A percentile compares a stretch with the other conserved stretches of the same genome.
phyloP scores from a whole-genome alignment of 2,113 vertebrate genomes.

The Mustela nigripes region DNA sequence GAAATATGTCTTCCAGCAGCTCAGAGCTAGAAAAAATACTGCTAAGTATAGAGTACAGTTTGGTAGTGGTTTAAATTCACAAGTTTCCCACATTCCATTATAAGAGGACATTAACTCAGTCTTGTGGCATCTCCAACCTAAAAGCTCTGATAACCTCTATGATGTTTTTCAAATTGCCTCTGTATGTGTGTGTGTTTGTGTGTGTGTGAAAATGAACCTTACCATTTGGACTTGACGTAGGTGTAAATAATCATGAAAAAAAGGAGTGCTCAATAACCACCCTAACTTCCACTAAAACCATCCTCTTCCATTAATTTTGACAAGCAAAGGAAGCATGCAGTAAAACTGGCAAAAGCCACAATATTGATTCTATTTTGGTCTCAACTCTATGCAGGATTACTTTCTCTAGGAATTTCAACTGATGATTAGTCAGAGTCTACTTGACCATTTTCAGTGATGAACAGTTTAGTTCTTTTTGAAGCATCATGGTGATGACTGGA shows the following conservation, averaged over 20 bases:
- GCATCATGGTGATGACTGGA: background rate
- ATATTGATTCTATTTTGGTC: background rate
- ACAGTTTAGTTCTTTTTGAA: background rate
- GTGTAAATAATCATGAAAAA: conserved; percentile 5
- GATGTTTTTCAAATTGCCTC: background rate
- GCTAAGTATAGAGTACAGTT: background rate
- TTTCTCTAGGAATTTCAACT: background rate
- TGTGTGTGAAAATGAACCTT: background rate
- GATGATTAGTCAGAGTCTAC: background rate
- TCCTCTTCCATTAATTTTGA: background rate
- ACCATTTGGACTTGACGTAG: background rate
- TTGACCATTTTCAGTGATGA: background rate
- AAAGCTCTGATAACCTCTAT: background rate
- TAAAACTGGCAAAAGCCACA: background rate
- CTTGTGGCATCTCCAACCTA: background rate
- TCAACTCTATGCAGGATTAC: background rate
- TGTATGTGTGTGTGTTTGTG: background rate
- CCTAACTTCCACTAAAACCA: background rate
- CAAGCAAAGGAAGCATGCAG: background rate
- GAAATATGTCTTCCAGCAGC: background rate
- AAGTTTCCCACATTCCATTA: background rate
- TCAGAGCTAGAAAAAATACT: background rate
- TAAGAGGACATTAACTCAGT: background rate
- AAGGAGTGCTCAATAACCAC: background rate
- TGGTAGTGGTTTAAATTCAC: background rate